Percentiles rank a stretch among this genome's conserved stretches.
These are phyloP conservation scores for Lepidostoma basale DNA, from an alignment of 1,140 invertebrate species.

Conservation along the genomic window DNA sequence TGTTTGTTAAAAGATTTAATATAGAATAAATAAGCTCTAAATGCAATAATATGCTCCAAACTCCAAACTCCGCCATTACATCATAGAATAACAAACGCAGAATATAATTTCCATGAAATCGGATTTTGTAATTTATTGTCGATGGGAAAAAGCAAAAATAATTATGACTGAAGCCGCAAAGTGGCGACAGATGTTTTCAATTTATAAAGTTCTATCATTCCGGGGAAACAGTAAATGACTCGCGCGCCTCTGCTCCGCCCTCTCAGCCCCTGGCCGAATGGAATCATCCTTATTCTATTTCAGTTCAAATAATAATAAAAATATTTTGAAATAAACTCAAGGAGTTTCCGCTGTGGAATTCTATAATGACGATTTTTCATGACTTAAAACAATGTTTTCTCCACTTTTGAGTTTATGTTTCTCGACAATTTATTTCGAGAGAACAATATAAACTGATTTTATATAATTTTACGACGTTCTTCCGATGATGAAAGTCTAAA, in stretches of 20 bases:
- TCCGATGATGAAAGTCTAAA: too few relatives aligned
- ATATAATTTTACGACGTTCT: too few relatives aligned
- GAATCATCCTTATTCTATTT: background rate
- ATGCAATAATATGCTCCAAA: too few relatives aligned
- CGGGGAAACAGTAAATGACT: slow-evolving; percentile 43
- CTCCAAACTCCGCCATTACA: background rate
- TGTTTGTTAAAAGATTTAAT: too few relatives aligned
- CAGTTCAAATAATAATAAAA: background rate
- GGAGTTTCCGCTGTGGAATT: too few relatives aligned
- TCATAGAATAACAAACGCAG: background rate
- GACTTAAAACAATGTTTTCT: too few relatives aligned
- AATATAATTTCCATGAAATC: slow-evolving; percentile 38
- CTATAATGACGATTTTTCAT: too few relatives aligned
- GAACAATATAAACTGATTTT: too few relatives aligned
- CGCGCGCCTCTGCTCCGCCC: background rate
- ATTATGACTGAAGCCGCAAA: slow-evolving; percentile 47
- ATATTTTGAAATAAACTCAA: too few relatives aligned
- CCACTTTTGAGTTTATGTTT: too few relatives aligned
- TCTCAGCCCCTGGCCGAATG: background rate
- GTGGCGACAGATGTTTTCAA: slow-evolving; percentile 46
- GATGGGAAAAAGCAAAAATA: slow-evolving; percentile 46
- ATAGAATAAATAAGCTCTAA: too few relatives aligned
- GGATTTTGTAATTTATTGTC: slow-evolving; percentile 44
- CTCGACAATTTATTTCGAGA: too few relatives aligned
- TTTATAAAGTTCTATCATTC: slow-evolving; percentile 47